A percentile compares a stretch with the other conserved stretches of the same genome.
Conservation (phyloP, 2,797 vertebrate genomes). For the Amniataba percoides region DNA sequence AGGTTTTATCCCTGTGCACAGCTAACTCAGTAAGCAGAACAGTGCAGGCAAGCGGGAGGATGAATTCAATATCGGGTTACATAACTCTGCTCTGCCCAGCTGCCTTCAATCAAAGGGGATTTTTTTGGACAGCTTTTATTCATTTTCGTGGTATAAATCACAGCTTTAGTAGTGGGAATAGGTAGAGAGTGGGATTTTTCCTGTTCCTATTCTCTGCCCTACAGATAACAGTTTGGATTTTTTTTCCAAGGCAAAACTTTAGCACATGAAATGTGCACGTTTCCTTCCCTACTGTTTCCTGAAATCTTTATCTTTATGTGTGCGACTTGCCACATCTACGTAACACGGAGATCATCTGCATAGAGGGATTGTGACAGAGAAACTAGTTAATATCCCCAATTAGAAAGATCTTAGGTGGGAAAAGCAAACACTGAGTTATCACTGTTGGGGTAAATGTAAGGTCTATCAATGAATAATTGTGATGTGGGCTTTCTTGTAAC, state of each 20-base stretch:
- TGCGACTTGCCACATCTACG: neutral
- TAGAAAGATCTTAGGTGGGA: neutral
- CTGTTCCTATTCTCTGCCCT: neutral
- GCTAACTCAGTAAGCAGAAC: constrained; percentile 29
- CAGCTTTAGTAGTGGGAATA: constrained; percentile 37
- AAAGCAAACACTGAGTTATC: neutral
- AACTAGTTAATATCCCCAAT: neutral
- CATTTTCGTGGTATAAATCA: constrained; percentile 51
- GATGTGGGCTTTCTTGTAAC: neutral
- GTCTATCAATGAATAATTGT: neutral
- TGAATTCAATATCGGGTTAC: constrained; percentile 65
- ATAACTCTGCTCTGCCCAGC: constrained; percentile 59
- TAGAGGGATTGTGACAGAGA: neutral
- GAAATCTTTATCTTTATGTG: neutral
- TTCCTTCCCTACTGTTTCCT: neutral
- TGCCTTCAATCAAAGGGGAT: constrained; percentile 63
- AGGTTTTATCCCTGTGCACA: constrained; percentile 8
- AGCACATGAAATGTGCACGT: too few species aligned
- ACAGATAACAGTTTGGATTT: neutral
- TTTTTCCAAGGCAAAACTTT: neutral
- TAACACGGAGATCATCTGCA: neutral
- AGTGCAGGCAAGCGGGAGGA: constrained; percentile 23
- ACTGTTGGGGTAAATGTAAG: neutral
- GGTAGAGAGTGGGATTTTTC: constrained; percentile 18
- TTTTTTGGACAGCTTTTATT: constrained; percentile 53